Base-by-base conservation (phyloP, 2,113 vertebrate genomes). In the Quiscalus mexicanus region DNA sequence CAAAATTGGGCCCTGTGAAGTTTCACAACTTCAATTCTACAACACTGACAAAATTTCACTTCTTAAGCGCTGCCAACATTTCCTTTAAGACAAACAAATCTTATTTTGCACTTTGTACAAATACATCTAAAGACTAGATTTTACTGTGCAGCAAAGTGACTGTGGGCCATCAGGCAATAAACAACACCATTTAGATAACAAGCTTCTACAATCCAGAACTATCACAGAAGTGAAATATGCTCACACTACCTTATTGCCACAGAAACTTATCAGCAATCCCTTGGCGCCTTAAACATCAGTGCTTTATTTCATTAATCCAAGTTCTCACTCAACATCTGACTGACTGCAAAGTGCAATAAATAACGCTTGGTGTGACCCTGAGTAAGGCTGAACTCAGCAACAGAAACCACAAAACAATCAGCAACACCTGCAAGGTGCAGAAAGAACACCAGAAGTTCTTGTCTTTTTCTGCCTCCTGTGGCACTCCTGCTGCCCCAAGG, bases 321-420 rank as follows among this genome's bases (percentile, higher is more conserved):
- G 10, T 30, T 80, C 39, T 59, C 67, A 56, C 42, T 73, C 83
- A 73, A 11, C 24, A 50, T 62, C 18, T 74, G 35, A 69, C 4
- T 12, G 17, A 56, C 41, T 58, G 59, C 55, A 69, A 76, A 64
- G 16, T 7, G 24, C 41, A 84, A 69, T 23, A 64, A 88, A 6
- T 23, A 35, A 64, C 0, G 0, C 49, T 37, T 68, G 47, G 33
- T 1, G 0, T 27, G 55, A 74, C n/a, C 37, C 28, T 58, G 31
- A 42, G 9, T n/a, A 85, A 79, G 58, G 69, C 87, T 52, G 49
- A 94, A 69, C 31, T 49, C 63, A 42, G 75, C 59, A 93, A 41
- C 5, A 90, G 39, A 47, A 85, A 80, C 5, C 23, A 70, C 33
- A 80, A 49, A 50, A 45, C 10, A 70, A 65, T 31, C 70, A 77